Evolutionary conservation across 2,888 invertebrate species (phyloP), one percentile per base, ranked within the genome.

Genomic region (Cataglyphis cursor): DNA sequence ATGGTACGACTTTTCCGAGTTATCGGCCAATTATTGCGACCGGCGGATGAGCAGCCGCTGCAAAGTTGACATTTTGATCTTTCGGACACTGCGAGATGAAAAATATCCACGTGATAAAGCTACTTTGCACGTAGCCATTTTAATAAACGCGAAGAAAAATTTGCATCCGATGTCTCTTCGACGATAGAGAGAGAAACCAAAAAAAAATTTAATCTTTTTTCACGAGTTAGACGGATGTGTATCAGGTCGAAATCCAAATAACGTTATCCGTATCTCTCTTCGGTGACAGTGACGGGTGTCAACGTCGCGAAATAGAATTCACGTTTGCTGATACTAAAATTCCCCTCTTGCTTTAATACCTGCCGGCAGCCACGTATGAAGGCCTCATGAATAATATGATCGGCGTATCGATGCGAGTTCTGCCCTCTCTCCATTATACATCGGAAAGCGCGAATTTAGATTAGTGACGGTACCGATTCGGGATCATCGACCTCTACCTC

Each of bases 331-430:
- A 15, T 41, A 41, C 64, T 70, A 59, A 81, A 76, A 68, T 73
- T 48, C 70, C 72, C 70, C 54, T 62, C 28, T 76, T 35, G 65
- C 28, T 59, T 85, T 74, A 82, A 80, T 80, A 82, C 68, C 65
- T 65, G 38, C 70, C 82, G 73, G 78, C 78, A 85, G 18, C 57
- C 59, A 8, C n/a, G 51, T 51, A 51, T 74, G 80, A 85, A 80
- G 80, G 82, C 64, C 62, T 86, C 82, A 80, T 85, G 78, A 82
- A 86, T 85, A 82, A 84, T 57, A 86, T 86, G 85, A 86, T 24
- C 31, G 21, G 57, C 51, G 35, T 51, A 74, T 84, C 82, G 54
- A 83, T 54, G 68, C 61, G 41, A 54, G 15, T 35, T 24, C 31
- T 31, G 66, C 24, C 35, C 57, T 10, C 41, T 57, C 38, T 28